phyloP scores from a whole-genome alignment of 1,140 invertebrate genomes.

The Caenorhabditis tropicalis region DNA sequence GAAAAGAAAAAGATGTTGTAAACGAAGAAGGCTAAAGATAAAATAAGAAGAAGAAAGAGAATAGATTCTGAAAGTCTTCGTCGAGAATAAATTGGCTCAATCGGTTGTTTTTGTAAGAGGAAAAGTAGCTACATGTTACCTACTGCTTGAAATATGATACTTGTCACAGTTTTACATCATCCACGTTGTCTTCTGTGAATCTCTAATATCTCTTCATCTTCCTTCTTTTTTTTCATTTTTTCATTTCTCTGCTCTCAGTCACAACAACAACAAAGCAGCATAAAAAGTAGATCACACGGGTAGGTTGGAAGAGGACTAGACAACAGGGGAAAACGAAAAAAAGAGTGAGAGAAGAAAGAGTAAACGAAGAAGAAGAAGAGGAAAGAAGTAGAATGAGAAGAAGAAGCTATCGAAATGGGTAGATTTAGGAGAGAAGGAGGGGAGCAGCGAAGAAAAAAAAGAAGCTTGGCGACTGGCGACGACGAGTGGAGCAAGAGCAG shows the following conservation, averaged over 20 bases:
- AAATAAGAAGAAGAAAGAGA: neutral
- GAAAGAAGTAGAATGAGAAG: neutral
- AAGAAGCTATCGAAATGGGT: constrained; percentile 27
- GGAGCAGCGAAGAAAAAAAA: neutral
- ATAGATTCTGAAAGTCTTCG: too few relatives aligned
- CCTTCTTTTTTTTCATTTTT: neutral
- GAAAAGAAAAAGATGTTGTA: neutral
- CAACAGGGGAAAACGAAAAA: neutral
- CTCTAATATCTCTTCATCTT: neutral
- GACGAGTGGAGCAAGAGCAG: constrained; percentile 29
- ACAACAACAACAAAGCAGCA: constrained; percentile 36
- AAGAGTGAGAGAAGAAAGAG: neutral
- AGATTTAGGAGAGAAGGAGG: neutral
- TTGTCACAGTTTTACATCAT: constrained; percentile 44
- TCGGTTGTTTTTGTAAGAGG: neutral
- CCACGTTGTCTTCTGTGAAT: neutral
- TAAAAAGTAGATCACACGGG: constrained; percentile 37
- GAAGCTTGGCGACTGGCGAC: constrained; percentile 32
- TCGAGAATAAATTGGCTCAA: constrained; percentile 19
- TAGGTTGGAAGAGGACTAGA: constrained; percentile 18
- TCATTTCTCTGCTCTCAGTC: neutral
- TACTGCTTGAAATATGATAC: constrained; percentile 27
- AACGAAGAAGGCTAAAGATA: too few relatives aligned
- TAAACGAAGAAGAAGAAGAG: neutral
- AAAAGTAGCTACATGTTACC: neutral